phyloP scores from a whole-genome alignment of 2,113 vertebrate species.

The Naja naja region DNA sequence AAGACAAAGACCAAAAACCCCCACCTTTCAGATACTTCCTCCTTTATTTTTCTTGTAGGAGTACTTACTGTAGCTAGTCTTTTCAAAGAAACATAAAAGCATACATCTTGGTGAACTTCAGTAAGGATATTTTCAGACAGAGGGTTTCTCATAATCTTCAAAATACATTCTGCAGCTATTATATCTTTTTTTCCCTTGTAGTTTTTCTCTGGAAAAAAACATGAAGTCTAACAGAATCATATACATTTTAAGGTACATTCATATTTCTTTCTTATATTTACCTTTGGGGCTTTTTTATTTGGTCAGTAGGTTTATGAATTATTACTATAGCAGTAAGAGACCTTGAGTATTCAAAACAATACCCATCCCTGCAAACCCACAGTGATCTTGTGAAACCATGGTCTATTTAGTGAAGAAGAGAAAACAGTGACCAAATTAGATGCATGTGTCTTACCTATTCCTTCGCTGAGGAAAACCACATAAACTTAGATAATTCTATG shows the following conservation, averaged over 20 bases:
- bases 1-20: neutral
- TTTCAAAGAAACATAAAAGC: neutral
- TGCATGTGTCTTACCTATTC: neutral
- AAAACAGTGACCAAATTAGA: neutral
- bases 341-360: neutral
- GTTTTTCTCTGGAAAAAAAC: neutral
- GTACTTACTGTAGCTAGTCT: neutral
- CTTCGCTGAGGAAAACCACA: neutral
- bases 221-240: neutral
- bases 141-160: neutral
- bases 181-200: neutral
- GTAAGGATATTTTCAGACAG: neutral
- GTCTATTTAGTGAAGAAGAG: neutral
- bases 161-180: neutral
- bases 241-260: neutral
- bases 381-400: neutral
- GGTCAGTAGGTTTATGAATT: neutral
- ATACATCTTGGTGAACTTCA: neutral
- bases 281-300: neutral
- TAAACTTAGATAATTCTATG: neutral
- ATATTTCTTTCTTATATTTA: neutral
- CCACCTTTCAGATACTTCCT: neutral
- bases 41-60: neutral
- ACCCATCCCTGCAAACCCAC: neutral
- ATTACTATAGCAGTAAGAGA: neutral